Percentiles rank a stretch among this genome's conserved stretches.
Conservation (phyloP, 2,113 vertebrate genomes). For the Leucosticte australis region DNA sequence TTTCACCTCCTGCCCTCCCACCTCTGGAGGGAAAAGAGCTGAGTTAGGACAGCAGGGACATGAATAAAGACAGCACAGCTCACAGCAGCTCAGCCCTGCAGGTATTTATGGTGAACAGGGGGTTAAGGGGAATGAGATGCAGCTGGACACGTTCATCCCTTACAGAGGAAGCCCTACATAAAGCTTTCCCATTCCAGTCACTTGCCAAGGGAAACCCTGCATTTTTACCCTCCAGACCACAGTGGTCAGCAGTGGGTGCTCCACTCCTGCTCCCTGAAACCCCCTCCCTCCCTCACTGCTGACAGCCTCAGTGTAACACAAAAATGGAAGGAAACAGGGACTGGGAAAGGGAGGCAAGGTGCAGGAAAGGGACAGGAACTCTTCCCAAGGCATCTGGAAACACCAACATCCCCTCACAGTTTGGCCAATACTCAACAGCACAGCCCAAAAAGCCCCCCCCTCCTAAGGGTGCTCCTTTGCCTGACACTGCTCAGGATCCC, state of each 20-base stretch:
- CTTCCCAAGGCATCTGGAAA: neutral
- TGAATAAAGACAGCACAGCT: conserved; percentile 5
- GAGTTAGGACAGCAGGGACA: conserved; percentile 48
- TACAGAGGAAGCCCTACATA: neutral
- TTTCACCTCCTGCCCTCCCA: conserved; percentile 30
- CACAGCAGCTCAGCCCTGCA: neutral
- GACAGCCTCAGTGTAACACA: neutral
- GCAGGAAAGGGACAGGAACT: neutral
- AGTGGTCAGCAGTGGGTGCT: neutral
- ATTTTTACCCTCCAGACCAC: neutral
- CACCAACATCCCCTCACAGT: neutral
- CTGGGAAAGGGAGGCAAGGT: neutral
- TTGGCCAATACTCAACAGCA: neutral
- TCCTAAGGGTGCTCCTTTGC: neutral
- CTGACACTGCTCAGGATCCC: neutral
- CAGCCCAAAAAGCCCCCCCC: neutral
- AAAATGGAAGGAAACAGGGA: neutral
- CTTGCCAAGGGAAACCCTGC: neutral
- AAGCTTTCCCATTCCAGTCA: neutral
- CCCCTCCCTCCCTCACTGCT: neutral
- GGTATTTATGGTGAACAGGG: neutral
- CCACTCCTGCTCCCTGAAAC: neutral
- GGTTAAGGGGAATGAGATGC: neutral
- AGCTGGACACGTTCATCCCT: neutral
- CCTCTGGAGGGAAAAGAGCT: conserved; percentile 23